Evolutionary conservation across 1,140 invertebrate species (phyloP), one percentile per base, ranked within the genome.

Genomic region (Aphaenogaster rudis): DNA sequence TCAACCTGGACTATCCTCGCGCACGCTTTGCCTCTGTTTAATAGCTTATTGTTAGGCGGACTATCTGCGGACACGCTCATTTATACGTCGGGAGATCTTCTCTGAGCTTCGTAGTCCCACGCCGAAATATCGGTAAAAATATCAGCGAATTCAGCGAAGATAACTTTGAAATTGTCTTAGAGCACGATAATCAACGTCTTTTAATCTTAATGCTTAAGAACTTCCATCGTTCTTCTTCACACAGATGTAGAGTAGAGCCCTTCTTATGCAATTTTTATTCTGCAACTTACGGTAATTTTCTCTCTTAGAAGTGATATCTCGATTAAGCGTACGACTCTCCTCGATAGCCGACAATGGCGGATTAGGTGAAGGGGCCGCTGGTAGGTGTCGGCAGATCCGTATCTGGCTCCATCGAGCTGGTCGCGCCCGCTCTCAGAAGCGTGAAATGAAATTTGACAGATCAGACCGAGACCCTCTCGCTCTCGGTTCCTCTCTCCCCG

Each of bases 391-490:
- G 78, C 82, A 92, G 94, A 93, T 94, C 88, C 67, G 84, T 93
- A 94, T 95, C 93, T 93, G 80, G 88, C 88, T 85, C 89, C 88
- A 92, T 92, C 89, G 81, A 89, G 64, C 86, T 71, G 86, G 69
- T 92, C 86, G 87, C 85, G 90, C 87, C 86, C 92, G 91, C 86
- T 90, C 93, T 92, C 76, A 88, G 90, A 88, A 93, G 93, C 94
- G 94, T 95, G 94, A 95, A 95, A 95, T 94, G 93, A 95, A 95
- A 95, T 95, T 95, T 95, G 95, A 95, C 94, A 94, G 94, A 94
- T 94, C 94, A 93, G 93, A 86, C 77, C 77, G 59, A 93, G 92
- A 84, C 91, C 54, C 80, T 84, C 80, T 72, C 52, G 79, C 33
- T 52, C 33, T 28, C 48, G 88, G 86, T 90, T 92, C 81, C 90